These are phyloP conservation scores for Clarias macrocephalus DNA, from an alignment of 2,113 vertebrate genomes.

Conservation along the genomic window DNA sequence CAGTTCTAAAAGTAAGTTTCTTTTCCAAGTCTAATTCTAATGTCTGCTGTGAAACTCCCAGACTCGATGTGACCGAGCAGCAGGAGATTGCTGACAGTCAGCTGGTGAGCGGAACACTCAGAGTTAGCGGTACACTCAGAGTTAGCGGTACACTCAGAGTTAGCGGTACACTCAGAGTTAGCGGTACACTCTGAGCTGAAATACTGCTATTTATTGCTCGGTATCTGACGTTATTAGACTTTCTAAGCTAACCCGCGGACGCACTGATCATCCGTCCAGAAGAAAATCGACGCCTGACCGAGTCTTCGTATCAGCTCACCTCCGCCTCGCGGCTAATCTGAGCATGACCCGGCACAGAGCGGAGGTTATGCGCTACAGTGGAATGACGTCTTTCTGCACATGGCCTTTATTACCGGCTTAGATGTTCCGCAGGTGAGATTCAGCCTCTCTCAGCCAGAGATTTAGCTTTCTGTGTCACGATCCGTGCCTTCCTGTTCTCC, in stretches of 20 bases:
- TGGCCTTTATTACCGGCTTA: constrained; percentile 9
- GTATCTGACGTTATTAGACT: too few species aligned
- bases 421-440: background rate
- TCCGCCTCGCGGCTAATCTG: background rate
- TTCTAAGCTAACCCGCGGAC: too few species aligned
- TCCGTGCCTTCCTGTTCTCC: background rate
- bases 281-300: background rate
- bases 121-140: too few species aligned
- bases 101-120: background rate
- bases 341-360: background rate
- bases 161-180: too few species aligned
- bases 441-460: background rate
- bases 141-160: too few species aligned
- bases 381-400: background rate
- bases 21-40: too few species aligned
- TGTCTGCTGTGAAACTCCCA: too few species aligned
- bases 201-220: background rate
- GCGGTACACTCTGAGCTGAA: background rate
- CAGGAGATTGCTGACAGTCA: background rate
- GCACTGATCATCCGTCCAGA: background rate
- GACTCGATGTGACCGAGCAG: background rate
- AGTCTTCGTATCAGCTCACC: background rate
- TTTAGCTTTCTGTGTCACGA: background rate
- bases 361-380: background rate
- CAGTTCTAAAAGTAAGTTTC: too few species aligned